Base-by-base conservation (phyloP, 2,113 vertebrate genomes). In the Mus spicilegus region DNA sequence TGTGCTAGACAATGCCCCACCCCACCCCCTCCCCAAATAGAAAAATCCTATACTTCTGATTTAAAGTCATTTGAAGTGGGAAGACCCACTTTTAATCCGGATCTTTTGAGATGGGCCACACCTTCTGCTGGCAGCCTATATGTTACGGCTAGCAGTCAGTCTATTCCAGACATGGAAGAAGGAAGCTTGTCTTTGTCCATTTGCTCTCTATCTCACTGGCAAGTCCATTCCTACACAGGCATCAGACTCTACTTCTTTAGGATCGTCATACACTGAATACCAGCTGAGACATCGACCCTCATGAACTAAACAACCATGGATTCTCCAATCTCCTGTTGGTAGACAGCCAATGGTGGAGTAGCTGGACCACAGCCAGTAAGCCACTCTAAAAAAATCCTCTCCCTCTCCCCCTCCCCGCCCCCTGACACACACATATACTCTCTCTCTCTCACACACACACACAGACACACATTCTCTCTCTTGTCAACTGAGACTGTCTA, bases 31-130 rank as follows among this genome's bases (percentile, higher is more conserved):
- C 89, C 95, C 82, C 91, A 89, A 81, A 91, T 56, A 85, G 11
- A n/a, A 95, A 96, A 97, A 92, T 5, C 94, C 88, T 91, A 54
- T 54, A 86, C 84, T 22, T 85, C 90, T 94, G 93, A 93, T 14
- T 19, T 58, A 39, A 82, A 42, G 39, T 28, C 58, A 28, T 63
- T 28, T 84, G 80, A 63, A 39, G 5, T 61, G 56, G 22, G 80
- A 58, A 39, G 22, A 58, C 54, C 80, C 56, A 58, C 80, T 61
- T 81, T 61, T 82, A 82, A 61, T 61, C 80, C 14, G 20, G 33
- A 61, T 61, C 61, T 63, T 63, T 63, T 63, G 61, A 26, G 22
- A 63, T 26, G 54, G 54, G 8, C 58, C 20, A 58, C 6, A 2
- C 5, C 20, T 61, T 61, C 58, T 13, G 73, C 39, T 28, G 24